Conservation (phyloP, 2,888 invertebrate genomes). For the Torymus texanus region DNA sequence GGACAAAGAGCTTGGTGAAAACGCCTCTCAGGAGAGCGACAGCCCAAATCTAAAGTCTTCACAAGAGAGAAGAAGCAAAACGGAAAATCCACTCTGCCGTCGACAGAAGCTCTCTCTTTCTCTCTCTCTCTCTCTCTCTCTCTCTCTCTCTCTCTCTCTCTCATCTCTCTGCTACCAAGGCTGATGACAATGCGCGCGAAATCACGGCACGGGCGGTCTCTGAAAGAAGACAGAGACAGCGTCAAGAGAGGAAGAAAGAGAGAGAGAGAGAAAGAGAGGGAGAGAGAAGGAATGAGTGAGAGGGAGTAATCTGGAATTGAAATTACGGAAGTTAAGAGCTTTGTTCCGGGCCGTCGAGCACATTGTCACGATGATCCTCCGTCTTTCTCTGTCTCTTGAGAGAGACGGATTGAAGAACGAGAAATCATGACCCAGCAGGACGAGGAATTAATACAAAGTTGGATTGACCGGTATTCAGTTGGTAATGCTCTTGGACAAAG, state of each 20-base stretch:
- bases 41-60: too few relatives aligned
- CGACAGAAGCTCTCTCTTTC: too few relatives aligned
- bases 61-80: too few relatives aligned
- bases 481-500: too few relatives aligned
- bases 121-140: too few relatives aligned
- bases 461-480: too few relatives aligned
- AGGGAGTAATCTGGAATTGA: slow-evolving; percentile 63
- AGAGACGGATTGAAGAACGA: neutral
- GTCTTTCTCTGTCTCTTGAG: neutral
- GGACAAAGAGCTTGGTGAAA: too few relatives aligned
- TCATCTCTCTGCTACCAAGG: neutral
- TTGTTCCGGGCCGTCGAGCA: slow-evolving; percentile 59
- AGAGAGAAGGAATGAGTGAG: neutral
- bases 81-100: too few relatives aligned
- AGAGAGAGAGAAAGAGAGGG: neutral
- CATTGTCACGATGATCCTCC: slow-evolving; percentile 40
- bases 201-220: neutral
- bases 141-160: too few relatives aligned
- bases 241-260: neutral
- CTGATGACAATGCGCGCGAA: slow-evolving; percentile 30
- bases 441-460: neutral
- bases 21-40: too few relatives aligned
- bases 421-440: neutral
- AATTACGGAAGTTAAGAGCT: slow-evolving; percentile 66
- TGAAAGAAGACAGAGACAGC: too few relatives aligned